Evolutionary conservation across 2,888 invertebrate genomes (phyloP), one percentile per base, ranked within the genome.

Genomic region (Sarcophaga subvicina): DNA sequence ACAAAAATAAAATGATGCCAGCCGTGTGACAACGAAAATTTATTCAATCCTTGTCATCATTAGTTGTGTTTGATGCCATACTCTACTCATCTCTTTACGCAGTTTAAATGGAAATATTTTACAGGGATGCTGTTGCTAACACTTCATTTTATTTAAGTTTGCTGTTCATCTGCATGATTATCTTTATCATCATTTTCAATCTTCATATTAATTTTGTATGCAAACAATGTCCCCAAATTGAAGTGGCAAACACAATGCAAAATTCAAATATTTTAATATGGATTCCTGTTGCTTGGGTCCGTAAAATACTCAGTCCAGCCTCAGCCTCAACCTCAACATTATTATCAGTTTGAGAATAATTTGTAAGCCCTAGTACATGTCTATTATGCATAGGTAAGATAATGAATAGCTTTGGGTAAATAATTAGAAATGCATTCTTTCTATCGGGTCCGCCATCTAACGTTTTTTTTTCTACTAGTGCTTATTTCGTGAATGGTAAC

Each of bases 161-260:
- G 22, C 76, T 86, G 60, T 69, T 75, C n/a, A 71, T 47, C 27
- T 64, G 37, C 17, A 17, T 49, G 1, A 14, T 54, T 10, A 37
- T 17, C 54, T 14, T 17, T 54, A 12, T 83, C 66, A 70, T 75
- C 63, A 66, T 12, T 27, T 72, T 80, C 27, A 62, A 73, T 63
- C 72, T 27, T 66, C 83, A 86, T 90, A 90, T 90, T 90, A 91
- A 91, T 91, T 91, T 90, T 88, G 90, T 91, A 92, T 91, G 91
- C 91, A 91, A 92, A 91, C 92, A 91, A 89, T 91, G 90, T 91
- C 90, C 90, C 90, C 90, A 90, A 92, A 91, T 90, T 90, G 90
- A 89, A 90, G 90, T 88, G 87, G 87, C 88, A 86, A 89, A 37
- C 37, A 89, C 89, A 88, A 84, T 79, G 80, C 78, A 81, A 63